A percentile compares a stretch with the other conserved stretches of the same genome.
phyloP scores from a whole-genome alignment of 2,797 vertebrate genomes.

The Pangasius macronema region DNA sequence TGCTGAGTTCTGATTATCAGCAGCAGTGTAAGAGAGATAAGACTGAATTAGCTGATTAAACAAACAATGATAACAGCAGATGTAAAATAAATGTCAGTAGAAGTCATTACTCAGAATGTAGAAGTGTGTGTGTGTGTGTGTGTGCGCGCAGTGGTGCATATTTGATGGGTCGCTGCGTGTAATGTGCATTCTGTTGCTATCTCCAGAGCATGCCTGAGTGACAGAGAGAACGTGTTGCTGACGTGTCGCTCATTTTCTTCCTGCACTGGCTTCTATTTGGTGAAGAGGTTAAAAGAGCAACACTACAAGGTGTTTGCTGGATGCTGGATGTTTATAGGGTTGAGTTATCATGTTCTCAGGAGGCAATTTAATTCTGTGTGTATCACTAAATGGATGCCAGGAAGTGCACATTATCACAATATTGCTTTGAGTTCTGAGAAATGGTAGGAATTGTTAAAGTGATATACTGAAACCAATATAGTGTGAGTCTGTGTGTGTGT shows the following conservation, averaged over 20 bases:
- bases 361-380: background rate
- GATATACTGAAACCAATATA: slow-evolving; percentile 11
- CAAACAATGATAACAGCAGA: background rate
- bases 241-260: background rate
- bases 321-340: background rate
- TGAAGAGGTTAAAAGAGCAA: slow-evolving; percentile 21
- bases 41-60: slow-evolving; percentile 25
- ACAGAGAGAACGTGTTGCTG: slow-evolving; percentile 22
- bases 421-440: slow-evolving; percentile 14
- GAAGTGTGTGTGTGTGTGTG: too few relatives aligned
- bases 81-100: background rate
- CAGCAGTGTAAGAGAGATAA: slow-evolving; percentile 8
- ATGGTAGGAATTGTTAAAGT: background rate
- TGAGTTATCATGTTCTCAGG: background rate
- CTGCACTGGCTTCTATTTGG: background rate
- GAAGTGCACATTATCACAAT: background rate
- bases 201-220: slow-evolving; percentile 16
- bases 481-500: background rate
- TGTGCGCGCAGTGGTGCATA: background rate
- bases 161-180: background rate
- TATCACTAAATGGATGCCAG: background rate
- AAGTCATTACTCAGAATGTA: background rate
- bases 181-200: slow-evolving; percentile 9
- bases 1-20: slow-evolving; percentile 23
- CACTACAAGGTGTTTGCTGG: slow-evolving; percentile 4